Evolutionary conservation across 2,113 vertebrate species (phyloP).

Genomic region (Pelecanus crispus): DNA sequence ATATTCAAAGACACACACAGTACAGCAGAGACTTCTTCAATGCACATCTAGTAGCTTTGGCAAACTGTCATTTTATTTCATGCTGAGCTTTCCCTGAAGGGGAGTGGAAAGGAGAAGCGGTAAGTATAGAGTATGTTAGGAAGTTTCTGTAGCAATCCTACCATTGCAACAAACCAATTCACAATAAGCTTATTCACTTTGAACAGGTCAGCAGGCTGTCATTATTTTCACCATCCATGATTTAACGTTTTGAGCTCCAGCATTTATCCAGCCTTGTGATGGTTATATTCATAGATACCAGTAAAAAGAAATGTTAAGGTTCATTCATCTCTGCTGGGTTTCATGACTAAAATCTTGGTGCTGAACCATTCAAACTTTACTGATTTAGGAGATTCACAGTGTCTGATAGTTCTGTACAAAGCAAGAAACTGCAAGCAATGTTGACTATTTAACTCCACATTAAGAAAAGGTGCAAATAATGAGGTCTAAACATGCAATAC

Average conservation of each 20-base stretch:
- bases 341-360: not conserved
- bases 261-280: not conserved
- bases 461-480: not conserved
- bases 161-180: not conserved
- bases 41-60: not conserved
- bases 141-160: not conserved
- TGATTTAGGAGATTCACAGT: not conserved
- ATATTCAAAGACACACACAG: not conserved
- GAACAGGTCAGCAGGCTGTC: not conserved
- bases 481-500: rapidly evolving
- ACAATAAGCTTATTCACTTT: not conserved
- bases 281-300: not conserved
- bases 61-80: not conserved
- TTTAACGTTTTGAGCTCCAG: not conserved
- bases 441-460: not conserved
- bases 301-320: not conserved
- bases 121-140: not conserved
- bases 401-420: not conserved
- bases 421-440: not conserved
- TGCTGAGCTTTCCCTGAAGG: not conserved
- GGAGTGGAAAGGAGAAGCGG: not conserved
- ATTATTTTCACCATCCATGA: not conserved
- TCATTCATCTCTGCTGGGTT: not conserved
- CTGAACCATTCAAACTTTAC: not conserved
- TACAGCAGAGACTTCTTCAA: not conserved